phyloP scores from a whole-genome alignment of 2,888 invertebrate species.

The Ormyrus pomaceus region DNA sequence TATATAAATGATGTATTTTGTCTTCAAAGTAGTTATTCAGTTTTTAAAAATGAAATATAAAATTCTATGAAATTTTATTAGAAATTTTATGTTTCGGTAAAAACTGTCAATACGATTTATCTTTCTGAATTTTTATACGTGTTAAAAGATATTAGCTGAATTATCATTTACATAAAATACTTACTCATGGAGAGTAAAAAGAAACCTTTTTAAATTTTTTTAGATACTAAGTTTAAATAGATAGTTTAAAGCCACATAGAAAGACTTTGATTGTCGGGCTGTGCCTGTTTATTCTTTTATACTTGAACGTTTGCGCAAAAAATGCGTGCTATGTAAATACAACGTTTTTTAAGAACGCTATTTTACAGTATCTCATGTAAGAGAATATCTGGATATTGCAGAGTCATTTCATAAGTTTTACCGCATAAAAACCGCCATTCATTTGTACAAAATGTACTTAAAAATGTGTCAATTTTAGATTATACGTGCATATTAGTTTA shows the following conservation, averaged over 20 bases:
- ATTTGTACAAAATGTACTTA: constrained; percentile 38
- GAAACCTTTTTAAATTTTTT: background rate
- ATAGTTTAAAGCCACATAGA: constrained; percentile 1
- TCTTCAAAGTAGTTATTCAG: too few relatives aligned
- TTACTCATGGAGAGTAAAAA: background rate
- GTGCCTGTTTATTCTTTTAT: constrained; percentile 32
- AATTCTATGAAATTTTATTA: too few relatives aligned
- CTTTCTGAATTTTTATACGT: too few relatives aligned
- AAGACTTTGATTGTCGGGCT: constrained; percentile 32
- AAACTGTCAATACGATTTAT: too few relatives aligned
- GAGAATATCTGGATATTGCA: background rate
- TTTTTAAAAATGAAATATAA: too few relatives aligned
- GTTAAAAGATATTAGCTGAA: too few relatives aligned
- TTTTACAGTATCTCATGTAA: background rate
- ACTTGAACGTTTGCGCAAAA: constrained; percentile 12
- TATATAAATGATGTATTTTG: background rate
- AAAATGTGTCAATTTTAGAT: constrained; percentile 17
- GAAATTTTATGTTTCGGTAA: too few relatives aligned
- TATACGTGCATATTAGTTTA: constrained; percentile 19
- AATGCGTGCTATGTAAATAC: constrained; percentile 39
- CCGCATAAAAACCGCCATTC: background rate
- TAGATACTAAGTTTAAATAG: too few relatives aligned
- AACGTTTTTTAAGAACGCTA: constrained; percentile 20
- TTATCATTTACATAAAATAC: too few relatives aligned
- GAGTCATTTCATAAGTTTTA: constrained; percentile 18